Percentiles rank a stretch among this genome's conserved stretches.
These are phyloP conservation scores for Synergus gifuensis DNA, from an alignment of 2,888 invertebrate species.

Conservation along the genomic window DNA sequence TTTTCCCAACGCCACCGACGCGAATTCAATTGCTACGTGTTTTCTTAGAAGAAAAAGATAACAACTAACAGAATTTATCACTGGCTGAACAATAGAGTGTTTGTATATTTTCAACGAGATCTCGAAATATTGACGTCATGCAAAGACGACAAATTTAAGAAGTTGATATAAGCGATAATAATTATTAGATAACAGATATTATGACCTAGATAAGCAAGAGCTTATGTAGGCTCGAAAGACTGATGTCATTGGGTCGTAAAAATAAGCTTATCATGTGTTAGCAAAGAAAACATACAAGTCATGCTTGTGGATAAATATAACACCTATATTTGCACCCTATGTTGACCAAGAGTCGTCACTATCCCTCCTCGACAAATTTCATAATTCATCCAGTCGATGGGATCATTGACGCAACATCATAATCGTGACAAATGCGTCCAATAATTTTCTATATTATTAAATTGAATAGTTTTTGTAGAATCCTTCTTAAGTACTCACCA, in stretches of 20 bases:
- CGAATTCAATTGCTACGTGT: constrained; percentile 34
- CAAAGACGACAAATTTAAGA: neutral
- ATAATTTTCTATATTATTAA: neutral
- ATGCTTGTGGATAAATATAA: constrained; percentile 30
- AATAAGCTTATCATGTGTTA: constrained; percentile 12
- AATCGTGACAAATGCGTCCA: neutral
- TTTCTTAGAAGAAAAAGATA: neutral
- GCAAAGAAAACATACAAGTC: constrained; percentile 31
- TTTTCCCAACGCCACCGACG: constrained; percentile 26
- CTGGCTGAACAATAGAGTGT: neutral
- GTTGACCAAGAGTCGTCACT: constrained; percentile 14
- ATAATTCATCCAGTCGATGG: constrained; percentile 11
- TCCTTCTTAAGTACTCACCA: neutral
- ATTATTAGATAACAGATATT: too few relatives aligned
- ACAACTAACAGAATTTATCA: neutral
- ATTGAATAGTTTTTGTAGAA: too few relatives aligned
- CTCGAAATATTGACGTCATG: neutral
- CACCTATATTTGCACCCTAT: constrained; percentile 17
- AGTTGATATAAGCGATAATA: neutral
- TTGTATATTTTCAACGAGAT: neutral
- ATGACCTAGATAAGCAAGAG: neutral
- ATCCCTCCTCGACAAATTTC: constrained; percentile 29
- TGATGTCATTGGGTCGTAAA: neutral
- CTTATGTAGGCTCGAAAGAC: neutral
- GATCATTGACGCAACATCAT: too few relatives aligned